These are phyloP conservation scores for Eurois occulta DNA, from an alignment of 2,888 invertebrate genomes.

Conservation along the genomic window DNA sequence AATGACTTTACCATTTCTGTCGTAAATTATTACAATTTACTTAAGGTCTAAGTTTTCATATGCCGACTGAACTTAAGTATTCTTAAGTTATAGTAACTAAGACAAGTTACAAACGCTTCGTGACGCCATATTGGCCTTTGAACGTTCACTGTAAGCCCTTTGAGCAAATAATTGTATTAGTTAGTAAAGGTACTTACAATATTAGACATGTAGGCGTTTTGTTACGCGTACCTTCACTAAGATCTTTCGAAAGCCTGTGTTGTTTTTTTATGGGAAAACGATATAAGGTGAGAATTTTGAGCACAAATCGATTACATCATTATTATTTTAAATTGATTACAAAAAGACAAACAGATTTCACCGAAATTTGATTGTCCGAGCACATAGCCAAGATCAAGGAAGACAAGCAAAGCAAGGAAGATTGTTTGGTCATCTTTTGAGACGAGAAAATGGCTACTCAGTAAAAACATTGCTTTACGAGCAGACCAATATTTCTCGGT, in stretches of 20 bases:
- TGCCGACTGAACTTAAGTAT: not conserved
- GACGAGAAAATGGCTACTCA: not conserved
- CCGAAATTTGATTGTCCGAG: not conserved
- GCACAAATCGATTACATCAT: too few species aligned
- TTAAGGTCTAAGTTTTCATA: not conserved
- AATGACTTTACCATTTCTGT: not conserved
- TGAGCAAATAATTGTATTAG: constrained; percentile 35
- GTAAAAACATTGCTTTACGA: not conserved
- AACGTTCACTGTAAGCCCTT: constrained; percentile 13
- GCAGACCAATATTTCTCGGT: not conserved
- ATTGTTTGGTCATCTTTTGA: not conserved
- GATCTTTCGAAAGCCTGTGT: not conserved
- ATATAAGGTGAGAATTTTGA: not conserved
- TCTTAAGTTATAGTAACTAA: constrained; percentile 6
- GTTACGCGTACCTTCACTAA: not conserved
- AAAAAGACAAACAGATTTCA: not conserved
- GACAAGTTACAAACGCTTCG: constrained; percentile 17
- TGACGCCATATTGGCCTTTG: constrained; percentile 19
- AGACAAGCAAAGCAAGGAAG: not conserved
- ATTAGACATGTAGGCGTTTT: not conserved
- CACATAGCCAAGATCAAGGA: not conserved
- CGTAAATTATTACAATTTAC: not conserved
- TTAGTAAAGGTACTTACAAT: not conserved
- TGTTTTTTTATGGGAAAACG: not conserved
- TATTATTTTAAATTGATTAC: not conserved